A percentile compares a stretch with the other conserved stretches of the same genome.
Conservation (phyloP, 1,140 invertebrate species). For the Drosophila oshimai region DNA sequence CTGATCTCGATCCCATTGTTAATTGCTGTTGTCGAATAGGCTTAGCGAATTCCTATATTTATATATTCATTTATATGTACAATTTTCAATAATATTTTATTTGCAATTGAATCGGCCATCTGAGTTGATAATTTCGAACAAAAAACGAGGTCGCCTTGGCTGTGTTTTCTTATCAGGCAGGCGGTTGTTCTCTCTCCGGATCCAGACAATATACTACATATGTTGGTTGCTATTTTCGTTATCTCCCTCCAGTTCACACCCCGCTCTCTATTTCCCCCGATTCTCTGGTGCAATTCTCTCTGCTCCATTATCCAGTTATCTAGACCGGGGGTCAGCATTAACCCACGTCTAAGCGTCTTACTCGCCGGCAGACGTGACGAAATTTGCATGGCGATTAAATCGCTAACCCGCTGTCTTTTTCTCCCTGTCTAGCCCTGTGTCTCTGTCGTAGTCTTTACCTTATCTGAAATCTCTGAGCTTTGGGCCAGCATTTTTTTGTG, state of each 20-base stretch:
- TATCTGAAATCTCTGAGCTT: slow-evolving; percentile 38
- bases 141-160: slow-evolving; percentile 40
- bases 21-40: slow-evolving; percentile 29
- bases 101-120: slow-evolving; percentile 42
- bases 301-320: slow-evolving; percentile 53
- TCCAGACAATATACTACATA: neutral
- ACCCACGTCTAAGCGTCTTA: slow-evolving; percentile 74
- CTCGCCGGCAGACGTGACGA: slow-evolving; percentile 69
- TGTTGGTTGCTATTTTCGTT: slow-evolving; percentile 7
- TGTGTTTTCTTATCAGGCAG: slow-evolving; percentile 28
- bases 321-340: slow-evolving; percentile 54
- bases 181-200: neutral
- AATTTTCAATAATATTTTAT: slow-evolving; percentile 18
- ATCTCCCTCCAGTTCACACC: neutral
- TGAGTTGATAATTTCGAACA: slow-evolving; percentile 39
- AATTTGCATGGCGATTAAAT: slow-evolving; percentile 72
- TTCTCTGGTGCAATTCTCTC: neutral
- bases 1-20: slow-evolving; percentile 36
- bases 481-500: slow-evolving; percentile 24
- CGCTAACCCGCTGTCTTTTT: slow-evolving; percentile 22
- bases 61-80: slow-evolving; percentile 24
- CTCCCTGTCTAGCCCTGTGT: slow-evolving; percentile 8
- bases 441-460: slow-evolving; percentile 3
- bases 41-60: slow-evolving; percentile 40
- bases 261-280: neutral